These are phyloP conservation scores for Sorex fumeus DNA, from an alignment of 2,113 vertebrate genomes.

Conservation along the genomic window DNA sequence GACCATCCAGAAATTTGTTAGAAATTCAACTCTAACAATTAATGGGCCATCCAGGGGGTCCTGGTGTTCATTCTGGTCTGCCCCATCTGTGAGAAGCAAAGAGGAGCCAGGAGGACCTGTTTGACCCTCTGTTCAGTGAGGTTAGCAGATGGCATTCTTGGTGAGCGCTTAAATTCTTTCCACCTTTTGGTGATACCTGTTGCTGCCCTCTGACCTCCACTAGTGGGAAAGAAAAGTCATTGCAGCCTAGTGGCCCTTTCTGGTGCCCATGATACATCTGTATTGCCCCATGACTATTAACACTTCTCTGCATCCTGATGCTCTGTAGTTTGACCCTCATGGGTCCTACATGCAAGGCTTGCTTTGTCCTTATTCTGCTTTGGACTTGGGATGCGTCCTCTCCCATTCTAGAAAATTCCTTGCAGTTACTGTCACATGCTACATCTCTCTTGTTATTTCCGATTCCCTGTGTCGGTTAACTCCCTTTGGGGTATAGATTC, in stretches of 20 bases:
- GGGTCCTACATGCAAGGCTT: not conserved
- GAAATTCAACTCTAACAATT: not conserved
- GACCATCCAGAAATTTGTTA: not conserved
- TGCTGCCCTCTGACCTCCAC: not conserved
- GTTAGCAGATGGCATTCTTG: not conserved
- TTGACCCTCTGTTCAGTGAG: not conserved
- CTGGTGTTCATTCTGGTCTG: not conserved
- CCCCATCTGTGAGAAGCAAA: not conserved
- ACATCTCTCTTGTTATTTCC: not conserved
- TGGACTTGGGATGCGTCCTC: not conserved
- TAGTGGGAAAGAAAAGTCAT: not conserved
- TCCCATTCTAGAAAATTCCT: slow-evolving; percentile 46
- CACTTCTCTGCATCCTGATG: not conserved
- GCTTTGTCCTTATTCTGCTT: slow-evolving; percentile 39
- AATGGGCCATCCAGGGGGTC: not conserved
- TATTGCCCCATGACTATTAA: not conserved
- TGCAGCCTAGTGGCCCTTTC: not conserved
- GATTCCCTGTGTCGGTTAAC: not conserved
- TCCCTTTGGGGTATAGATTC: not conserved
- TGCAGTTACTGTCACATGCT: not conserved
- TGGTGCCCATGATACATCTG: not conserved
- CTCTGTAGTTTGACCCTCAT: not conserved
- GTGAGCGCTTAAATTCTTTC: not conserved
- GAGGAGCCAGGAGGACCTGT: not conserved
- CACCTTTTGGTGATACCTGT: not conserved